Evolutionary conservation across 2,888 invertebrate genomes (phyloP).

Genomic region (Rotaria socialis): DNA sequence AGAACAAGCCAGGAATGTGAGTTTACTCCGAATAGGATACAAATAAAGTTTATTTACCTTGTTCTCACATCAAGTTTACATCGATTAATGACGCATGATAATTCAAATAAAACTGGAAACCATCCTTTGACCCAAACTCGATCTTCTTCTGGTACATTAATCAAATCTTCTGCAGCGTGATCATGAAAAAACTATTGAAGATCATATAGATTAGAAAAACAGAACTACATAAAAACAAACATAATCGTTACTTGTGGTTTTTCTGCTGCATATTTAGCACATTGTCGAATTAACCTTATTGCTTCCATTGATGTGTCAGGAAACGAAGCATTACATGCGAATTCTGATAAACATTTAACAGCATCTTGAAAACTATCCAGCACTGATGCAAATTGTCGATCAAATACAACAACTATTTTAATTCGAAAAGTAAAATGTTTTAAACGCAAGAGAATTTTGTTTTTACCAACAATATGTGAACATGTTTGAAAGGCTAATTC

Average conservation of each 20-base stretch:
- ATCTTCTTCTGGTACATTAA: slow-evolving; percentile 69
- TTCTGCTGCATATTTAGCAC: slow-evolving; percentile 74
- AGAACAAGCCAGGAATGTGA: too few species aligned
- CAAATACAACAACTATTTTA: neutral
- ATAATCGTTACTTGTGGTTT: slow-evolving; percentile 64
- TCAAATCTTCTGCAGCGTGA: slow-evolving; percentile 74
- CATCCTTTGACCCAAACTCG: slow-evolving; percentile 97
- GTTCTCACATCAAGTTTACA: slow-evolving; percentile 94
- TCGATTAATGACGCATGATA: slow-evolving; percentile 91
- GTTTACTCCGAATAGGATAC: too few species aligned
- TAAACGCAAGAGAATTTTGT: slow-evolving; percentile 61
- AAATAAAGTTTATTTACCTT: slow-evolving; percentile 51
- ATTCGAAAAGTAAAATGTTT: neutral
- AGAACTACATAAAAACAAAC: neutral
- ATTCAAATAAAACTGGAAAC: slow-evolving; percentile 94
- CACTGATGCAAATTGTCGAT: slow-evolving; percentile 82
- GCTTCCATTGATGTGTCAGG: slow-evolving; percentile 99
- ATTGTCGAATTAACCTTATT: slow-evolving; percentile 85
- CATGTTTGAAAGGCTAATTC: slow-evolving; percentile 75
- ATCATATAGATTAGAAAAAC: neutral
- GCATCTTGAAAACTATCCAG: slow-evolving; percentile 98
- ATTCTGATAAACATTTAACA: slow-evolving; percentile 95
- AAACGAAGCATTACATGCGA: slow-evolving; percentile 93
- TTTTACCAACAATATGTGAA: slow-evolving; percentile 56
- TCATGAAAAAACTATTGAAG: slow-evolving; percentile 62